Base-by-base conservation (phyloP, 1,140 invertebrate genomes). In the Drosophila melanica region DNA sequence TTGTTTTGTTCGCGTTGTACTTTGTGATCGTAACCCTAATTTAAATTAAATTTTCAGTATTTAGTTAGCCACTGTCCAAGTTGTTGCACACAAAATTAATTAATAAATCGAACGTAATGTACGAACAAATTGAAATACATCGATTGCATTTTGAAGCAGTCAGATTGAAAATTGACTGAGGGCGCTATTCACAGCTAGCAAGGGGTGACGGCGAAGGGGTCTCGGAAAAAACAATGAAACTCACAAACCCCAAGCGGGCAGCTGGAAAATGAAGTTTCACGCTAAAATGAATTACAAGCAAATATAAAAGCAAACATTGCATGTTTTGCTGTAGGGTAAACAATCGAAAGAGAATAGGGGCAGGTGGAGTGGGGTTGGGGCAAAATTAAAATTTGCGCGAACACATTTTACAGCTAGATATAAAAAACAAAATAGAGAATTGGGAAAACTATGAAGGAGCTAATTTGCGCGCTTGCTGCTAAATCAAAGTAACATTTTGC, bases 401-500 rank as follows among this genome's bases (percentile, higher is more conserved):
- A 84, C 79, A 74, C 79, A 89, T 87, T 87, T 87, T 86, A 86
- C 84, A 57, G 76, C 71, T 71, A 77, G 79, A 60, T 74, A 73
- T 89, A 87, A 89, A 86, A 81, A 72, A 62, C 45, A 57, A 51
- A 23, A 50, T 9, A 9, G 44, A 1, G 30, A 23, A 23, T 23
- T 23, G 35, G 30, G n/a, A 62, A 59, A 63, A 85, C 81, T 81
- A 70, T 79, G 53, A 62, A 69, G 72, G 71, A 77, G 79, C 84
- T 89, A 86, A 86, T 86, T 86, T 89, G 79, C 76, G 66, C 82
- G 71, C 75, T 63, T 63, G 65, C 81, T 67, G 72, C 59, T 75
- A 89, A 89, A 86, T 86, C 84, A 86, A 86, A 86, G 82, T 67
- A 89, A 89, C 82, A 86, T 86, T 86, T 81, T 73, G 42, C 50